Base-by-base conservation (phyloP, 2,113 vertebrate genomes). In the Menura novaehollandiae region DNA sequence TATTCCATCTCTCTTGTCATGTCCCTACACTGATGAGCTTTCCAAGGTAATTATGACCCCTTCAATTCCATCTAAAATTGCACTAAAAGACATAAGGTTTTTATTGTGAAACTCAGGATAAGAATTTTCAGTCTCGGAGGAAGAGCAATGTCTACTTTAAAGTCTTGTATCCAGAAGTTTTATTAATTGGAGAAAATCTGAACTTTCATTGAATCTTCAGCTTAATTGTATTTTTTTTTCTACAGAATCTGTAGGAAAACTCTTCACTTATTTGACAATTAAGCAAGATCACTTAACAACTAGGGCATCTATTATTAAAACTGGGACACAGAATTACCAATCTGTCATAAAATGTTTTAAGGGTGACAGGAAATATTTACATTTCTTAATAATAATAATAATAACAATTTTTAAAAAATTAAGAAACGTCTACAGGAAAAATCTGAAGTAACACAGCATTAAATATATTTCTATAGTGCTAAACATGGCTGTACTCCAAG, bases 1-100 rank as follows among this genome's bases (percentile, higher is more conserved):
- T 98, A 13, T 98, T 98, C 91, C 98, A 98, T 49, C 98, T 98
- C 37, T 97, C 98, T 69, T 98, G 98, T 82, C 98, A 98, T 13
- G 98, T 98, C 91, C 98, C 98, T 79, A 96, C 98, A 1, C 1
- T 98, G 95, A 97, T 97, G 92, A 98, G 93, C 87, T 98, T 98
- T 90, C 98, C 98, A 83, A 98, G 98, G 98, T 98, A 97, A 97
- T 64, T 88, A 32, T 24, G 21, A 67, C 27, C 8, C 3, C 24
- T 80, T 81, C 41, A 39, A 18, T 58, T 92, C 49, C 14, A 23
- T 59, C 49, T 88, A 75, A 71, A 83, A 47, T 63, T 81, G 28
- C 30, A 23, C n/a, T 41, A 44, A 63, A 66, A 81, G 39, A 52
- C 22, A 6, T 32, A 43, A 74, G 13, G 23, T 46, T 76, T 80